phyloP scores from a whole-genome alignment of 2,797 vertebrate species.

The Chelon auratus region DNA sequence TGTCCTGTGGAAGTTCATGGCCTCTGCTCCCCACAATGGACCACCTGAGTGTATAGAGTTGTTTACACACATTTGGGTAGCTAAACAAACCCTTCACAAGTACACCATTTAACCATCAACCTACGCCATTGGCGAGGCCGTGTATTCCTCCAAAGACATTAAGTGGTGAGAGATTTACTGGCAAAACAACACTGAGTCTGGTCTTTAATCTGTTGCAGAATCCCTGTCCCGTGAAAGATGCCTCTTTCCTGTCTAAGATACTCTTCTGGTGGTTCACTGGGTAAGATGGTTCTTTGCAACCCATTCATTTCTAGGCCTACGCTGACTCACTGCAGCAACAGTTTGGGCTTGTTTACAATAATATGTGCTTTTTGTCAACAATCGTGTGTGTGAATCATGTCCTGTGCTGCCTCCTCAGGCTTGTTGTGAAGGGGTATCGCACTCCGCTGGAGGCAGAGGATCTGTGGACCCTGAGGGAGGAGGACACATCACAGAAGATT shows the following conservation, averaged over 20 bases:
- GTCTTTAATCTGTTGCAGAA: slow-evolving; percentile 87
- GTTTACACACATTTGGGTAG: slow-evolving; percentile 58
- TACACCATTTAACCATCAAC: slow-evolving; percentile 53
- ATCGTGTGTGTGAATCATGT: slow-evolving; percentile 54
- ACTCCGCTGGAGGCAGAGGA: slow-evolving; percentile 85
- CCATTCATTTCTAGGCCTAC: slow-evolving; percentile 44
- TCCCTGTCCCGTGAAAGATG: slow-evolving; percentile 90
- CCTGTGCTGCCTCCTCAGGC: slow-evolving; percentile 74
- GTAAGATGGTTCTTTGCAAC: slow-evolving; percentile 85
- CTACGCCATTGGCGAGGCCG: slow-evolving; percentile 18
- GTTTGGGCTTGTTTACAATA: slow-evolving; percentile 71
- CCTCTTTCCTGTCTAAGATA: slow-evolving; percentile 92
- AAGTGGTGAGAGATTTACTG: slow-evolving; percentile 53
- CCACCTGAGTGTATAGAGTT: slow-evolving; percentile 58
- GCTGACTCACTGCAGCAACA: slow-evolving; percentile 63
- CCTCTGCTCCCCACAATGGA: slow-evolving; percentile 47
- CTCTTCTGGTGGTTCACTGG: slow-evolving; percentile 97
- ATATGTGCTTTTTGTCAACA: slow-evolving; percentile 58
- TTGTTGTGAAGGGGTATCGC: slow-evolving; percentile 90
- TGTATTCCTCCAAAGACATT: slow-evolving; percentile 46
- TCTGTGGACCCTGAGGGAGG: slow-evolving; percentile 89
- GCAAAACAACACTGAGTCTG: slow-evolving; percentile 59
- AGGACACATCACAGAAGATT: slow-evolving; percentile 90
- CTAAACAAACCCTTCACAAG: slow-evolving; percentile 61
- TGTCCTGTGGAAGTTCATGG: slow-evolving; percentile 60